Evolutionary conservation across 2,888 invertebrate genomes (phyloP), one percentile per base, ranked within the genome.

Genomic region (Euspilapteryx auroguttella): DNA sequence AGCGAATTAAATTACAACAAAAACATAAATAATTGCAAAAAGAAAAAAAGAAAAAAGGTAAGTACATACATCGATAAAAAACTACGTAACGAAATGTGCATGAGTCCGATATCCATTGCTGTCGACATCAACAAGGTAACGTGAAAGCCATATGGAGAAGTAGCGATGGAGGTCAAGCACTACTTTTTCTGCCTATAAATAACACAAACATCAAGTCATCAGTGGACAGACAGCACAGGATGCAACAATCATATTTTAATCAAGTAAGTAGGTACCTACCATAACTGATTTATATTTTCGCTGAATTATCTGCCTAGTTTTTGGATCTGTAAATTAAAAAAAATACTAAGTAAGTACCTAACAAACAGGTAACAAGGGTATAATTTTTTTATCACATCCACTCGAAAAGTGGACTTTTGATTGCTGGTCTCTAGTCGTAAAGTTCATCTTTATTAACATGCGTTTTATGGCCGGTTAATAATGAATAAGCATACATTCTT

Each of bases 201-300:
- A 80, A 81, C 68, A 78, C 62, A 66, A 62, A 62, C 51, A 50
- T 40, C 39, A 51, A 37, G 36, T 40, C 40, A 30, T 15, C 40
- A 44, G 42, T 36, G 44, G 37, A 38, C 37, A 39, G 37, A 37
- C 27, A 34, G 11, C 30, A 34, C 31, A 34, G 23, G 29, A 24
- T 13, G 25, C n/a, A n/a, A n/a, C n/a, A 27, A 29, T 14, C 12
- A 25, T 7, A 21, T n/a, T 23, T 22, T 12, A 12, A 21, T 21
- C 11, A 25, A 12, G 13, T 25, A n/a, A 2, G 26, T 10, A 3
- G 7, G 27, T 36, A 80, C 92, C 87, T 80, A 94, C 98, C 98
- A 98, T 95, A 47, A 91, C 87, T 29, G 98, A 98, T 78, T 94
- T 94, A 79, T 96, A 99, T 78, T 90, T 94, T 57, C 98, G 83